A percentile compares a stretch with the other conserved stretches of the same genome.
These are phyloP conservation scores for Catamblyrhynchus diadema DNA, from an alignment of 2,797 vertebrate species.

Conservation along the genomic window DNA sequence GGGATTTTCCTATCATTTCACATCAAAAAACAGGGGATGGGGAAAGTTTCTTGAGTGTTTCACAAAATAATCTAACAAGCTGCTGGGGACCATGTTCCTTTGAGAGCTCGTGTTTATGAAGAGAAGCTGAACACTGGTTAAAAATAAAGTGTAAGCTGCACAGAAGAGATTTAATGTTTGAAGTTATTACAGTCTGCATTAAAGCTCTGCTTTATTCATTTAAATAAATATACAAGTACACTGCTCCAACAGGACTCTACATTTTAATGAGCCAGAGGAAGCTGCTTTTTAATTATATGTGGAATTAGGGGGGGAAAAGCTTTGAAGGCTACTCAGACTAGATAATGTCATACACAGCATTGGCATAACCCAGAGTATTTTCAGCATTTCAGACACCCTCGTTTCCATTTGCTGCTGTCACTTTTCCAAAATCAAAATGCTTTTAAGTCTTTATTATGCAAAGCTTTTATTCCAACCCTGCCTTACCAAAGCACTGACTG, in stretches of 20 bases:
- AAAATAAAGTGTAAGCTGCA: not conserved
- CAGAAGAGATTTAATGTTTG: not conserved
- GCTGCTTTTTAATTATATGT: slow-evolving; percentile 50
- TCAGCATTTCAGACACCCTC: not conserved
- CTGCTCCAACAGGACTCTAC: slow-evolving; percentile 1
- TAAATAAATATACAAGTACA: slow-evolving; percentile 14
- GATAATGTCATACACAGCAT: not conserved
- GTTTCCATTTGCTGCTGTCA: not conserved
- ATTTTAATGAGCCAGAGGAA: slow-evolving; percentile 21
- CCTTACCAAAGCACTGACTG: not conserved
- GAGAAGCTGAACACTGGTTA: not conserved
- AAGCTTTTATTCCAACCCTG: not conserved
- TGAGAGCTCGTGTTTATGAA: not conserved
- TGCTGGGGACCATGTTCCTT: not conserved
- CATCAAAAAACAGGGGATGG: not conserved
- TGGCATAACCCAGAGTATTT: not conserved
- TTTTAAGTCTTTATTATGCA: not conserved
- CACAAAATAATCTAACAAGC: not conserved
- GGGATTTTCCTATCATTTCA: not conserved
- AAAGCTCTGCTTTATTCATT: not conserved
- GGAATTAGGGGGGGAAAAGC: not conserved
- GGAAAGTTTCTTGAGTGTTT: not conserved
- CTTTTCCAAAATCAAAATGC: not conserved
- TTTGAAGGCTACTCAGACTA: slow-evolving; percentile 34
- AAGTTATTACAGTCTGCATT: not conserved